Evolutionary conservation across 35 echinoderm and acorn worm species (phyloP).

Genomic region (Hemicentrotus pulcherrimus): DNA sequence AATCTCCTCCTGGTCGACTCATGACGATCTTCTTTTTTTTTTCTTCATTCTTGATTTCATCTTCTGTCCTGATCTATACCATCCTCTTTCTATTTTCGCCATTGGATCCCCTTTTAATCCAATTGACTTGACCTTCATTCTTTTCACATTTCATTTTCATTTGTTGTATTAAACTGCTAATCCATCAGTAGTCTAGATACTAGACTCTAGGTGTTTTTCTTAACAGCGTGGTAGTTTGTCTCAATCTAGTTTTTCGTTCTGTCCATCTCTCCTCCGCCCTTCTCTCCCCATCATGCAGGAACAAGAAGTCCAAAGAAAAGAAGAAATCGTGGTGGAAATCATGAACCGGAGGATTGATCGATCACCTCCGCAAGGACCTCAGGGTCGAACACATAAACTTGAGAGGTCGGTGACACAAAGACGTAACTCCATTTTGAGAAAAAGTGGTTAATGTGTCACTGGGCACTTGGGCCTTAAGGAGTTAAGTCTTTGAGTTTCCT

Average conservation of each 20-base stretch:
- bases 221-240: not conserved
- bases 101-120: not conserved
- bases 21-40: not conserved
- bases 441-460: too few relatives aligned
- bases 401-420: too few relatives aligned
- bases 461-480: too few relatives aligned
- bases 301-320: constrained; percentile 3
- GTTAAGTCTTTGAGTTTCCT: too few relatives aligned
- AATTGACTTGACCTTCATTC: not conserved
- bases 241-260: not conserved
- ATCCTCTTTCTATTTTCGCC: not conserved
- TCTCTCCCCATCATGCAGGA: not conserved
- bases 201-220: not conserved
- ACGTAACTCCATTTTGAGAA: too few relatives aligned
- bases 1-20: too few relatives aligned
- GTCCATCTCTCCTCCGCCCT: not conserved
- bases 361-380: too few relatives aligned
- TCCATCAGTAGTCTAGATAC: not conserved
- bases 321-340: constrained; percentile 5
- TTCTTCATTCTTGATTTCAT: not conserved
- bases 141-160: not conserved
- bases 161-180: not conserved
- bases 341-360: not conserved
- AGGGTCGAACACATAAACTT: too few relatives aligned
- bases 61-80: not conserved